A percentile compares a stretch with the other conserved stretches of the same genome.
phyloP scores from a whole-genome alignment of 2,113 vertebrate species.

The Peucedramus taeniatus region DNA sequence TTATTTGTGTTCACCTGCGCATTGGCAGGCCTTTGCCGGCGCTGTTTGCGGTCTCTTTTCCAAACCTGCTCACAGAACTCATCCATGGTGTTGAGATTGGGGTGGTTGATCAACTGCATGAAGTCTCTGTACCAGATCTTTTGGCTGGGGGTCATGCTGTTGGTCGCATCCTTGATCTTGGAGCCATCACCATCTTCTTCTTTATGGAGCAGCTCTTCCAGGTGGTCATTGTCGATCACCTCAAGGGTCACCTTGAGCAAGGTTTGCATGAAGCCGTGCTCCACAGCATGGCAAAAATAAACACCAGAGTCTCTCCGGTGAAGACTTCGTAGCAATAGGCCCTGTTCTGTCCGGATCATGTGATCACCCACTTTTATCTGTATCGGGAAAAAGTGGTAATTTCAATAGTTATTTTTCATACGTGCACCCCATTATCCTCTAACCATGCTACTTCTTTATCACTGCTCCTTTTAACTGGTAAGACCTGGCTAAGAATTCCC shows the following conservation, averaged over 20 bases:
- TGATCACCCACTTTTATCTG: conserved; percentile 87
- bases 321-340: conserved; percentile 87
- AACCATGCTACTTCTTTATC: background rate
- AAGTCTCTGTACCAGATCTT: conserved; percentile 99
- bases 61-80: conserved; percentile 98
- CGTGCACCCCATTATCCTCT: background rate
- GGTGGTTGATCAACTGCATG: conserved; percentile 94
- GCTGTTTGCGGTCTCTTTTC: conserved; percentile 94
- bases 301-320: conserved; percentile 84
- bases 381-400: background rate
- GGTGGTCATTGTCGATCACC: conserved; percentile 88
- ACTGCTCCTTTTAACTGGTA: background rate
- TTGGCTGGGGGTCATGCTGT: conserved; percentile 80
- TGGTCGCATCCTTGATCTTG: conserved; percentile 71
- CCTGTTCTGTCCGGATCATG: conserved; percentile 88
- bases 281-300: conserved; percentile 92
- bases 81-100: conserved; percentile 93
- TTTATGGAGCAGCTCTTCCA: conserved; percentile 89
- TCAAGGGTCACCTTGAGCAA: conserved; percentile 91
- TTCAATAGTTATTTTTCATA: background rate
- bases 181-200: conserved; percentile 74
- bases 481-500: background rate
- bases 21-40: conserved; percentile 83
- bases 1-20: conserved; percentile 81
- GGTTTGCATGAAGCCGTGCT: conserved; percentile 95